Evolutionary conservation across 2,113 vertebrate genomes (phyloP).

Genomic region (Nyctereutes procyonoides): DNA sequence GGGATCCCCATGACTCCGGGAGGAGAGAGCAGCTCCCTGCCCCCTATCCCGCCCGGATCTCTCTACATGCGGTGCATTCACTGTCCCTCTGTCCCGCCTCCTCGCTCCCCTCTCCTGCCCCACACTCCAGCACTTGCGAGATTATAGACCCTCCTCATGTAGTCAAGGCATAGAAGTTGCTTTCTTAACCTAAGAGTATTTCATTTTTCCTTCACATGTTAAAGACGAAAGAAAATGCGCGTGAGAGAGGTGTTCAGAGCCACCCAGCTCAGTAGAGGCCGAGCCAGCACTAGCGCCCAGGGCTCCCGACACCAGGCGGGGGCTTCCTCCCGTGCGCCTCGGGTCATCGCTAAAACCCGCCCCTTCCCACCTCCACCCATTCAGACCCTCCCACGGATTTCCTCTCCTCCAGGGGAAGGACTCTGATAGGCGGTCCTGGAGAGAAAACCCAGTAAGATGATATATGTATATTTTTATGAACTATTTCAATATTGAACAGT

Average conservation of each 20-base stretch:
- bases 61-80: neutral
- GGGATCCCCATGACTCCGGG: neutral
- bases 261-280: neutral
- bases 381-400: neutral
- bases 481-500: neutral
- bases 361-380: neutral
- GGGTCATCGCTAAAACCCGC: neutral
- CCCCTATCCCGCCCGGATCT: fast-evolving
- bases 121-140: neutral
- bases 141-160: neutral
- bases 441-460: neutral
- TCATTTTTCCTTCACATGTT: constrained; percentile 20
- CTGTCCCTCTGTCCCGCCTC: neutral
- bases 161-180: neutral
- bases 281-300: neutral
- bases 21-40: neutral
- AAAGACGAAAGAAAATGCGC: neutral
- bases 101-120: neutral
- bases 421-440: neutral
- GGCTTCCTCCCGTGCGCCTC: neutral
- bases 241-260: neutral
- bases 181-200: neutral
- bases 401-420: neutral
- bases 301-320: neutral
- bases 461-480: neutral